Percentiles rank a stretch among this genome's conserved stretches.
phyloP scores from a whole-genome alignment of 2,888 invertebrate genomes.

The Phragmatobia fuliginosa region DNA sequence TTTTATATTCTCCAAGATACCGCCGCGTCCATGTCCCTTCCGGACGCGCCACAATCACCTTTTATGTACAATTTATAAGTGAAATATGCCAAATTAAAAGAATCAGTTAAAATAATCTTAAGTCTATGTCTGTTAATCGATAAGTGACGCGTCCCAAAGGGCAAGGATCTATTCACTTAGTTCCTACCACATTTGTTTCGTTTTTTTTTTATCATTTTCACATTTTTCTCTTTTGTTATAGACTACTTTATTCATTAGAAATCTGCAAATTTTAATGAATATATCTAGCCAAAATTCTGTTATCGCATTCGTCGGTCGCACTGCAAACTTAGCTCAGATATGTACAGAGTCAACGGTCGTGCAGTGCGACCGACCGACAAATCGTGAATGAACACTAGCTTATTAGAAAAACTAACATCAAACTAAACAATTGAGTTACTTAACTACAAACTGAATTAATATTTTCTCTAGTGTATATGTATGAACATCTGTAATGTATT shows the following conservation, averaged over 20 bases:
- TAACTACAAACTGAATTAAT: constrained; percentile 55
- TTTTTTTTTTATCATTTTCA: constrained; percentile 51
- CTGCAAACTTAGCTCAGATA: constrained; percentile 49
- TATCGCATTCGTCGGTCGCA: constrained; percentile 50
- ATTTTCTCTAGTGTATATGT: constrained; percentile 44
- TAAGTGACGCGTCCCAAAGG: constrained; percentile 51
- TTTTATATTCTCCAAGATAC: constrained; percentile 56
- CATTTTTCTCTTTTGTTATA: constrained; percentile 65
- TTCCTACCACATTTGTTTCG: constrained; percentile 61
- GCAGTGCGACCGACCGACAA: constrained; percentile 52
- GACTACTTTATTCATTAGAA: constrained; percentile 74
- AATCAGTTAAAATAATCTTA: constrained; percentile 52
- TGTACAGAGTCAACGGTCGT: constrained; percentile 48
- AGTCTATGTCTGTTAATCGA: constrained; percentile 49
- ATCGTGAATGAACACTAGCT: constrained; percentile 73
- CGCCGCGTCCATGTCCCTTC: constrained; percentile 35
- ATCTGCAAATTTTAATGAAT: constrained; percentile 61
- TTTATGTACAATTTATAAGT: constrained; percentile 72
- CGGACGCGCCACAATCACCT: constrained; percentile 47
- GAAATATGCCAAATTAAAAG: constrained; percentile 54
- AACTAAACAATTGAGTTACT: constrained; percentile 70
- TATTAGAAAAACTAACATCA: constrained; percentile 74
- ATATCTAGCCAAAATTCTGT: constrained; percentile 62
- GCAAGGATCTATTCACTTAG: constrained; percentile 62
- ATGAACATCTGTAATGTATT: constrained; percentile 54